Evolutionary conservation across 2,797 vertebrate genomes (phyloP).

Genomic region (Percopsis omiscomaycus): DNA sequence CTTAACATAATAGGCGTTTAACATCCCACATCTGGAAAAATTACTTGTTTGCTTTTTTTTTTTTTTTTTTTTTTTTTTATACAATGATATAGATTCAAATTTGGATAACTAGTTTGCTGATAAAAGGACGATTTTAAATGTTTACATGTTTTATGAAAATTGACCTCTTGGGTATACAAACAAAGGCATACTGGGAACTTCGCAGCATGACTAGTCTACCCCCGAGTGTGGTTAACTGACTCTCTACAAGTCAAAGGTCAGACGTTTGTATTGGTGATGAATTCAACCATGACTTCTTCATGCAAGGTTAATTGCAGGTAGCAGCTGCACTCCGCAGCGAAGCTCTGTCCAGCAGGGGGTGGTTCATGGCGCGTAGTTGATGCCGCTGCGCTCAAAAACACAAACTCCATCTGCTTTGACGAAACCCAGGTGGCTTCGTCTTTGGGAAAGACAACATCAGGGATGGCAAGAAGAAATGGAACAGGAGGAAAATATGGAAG

Average conservation of each 20-base stretch:
- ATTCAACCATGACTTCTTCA: not conserved
- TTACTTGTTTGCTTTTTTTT: no score
- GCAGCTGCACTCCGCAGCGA: not conserved
- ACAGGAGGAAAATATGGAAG: not conserved
- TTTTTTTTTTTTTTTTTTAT: no score
- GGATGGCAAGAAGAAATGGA: no score
- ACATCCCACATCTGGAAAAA: no score
- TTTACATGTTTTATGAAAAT: not conserved
- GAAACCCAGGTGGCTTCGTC: conserved; percentile 1
- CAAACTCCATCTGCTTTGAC: not conserved
- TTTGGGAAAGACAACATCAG: not conserved
- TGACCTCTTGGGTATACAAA: no score
- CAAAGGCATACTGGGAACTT: no score
- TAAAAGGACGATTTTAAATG: not conserved
- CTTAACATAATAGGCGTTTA: no score
- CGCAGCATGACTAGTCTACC: not conserved
- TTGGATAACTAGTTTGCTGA: no score
- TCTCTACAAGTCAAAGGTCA: not conserved
- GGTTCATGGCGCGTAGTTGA: not conserved
- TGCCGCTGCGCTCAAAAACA: not conserved
- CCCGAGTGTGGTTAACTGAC: not conserved
- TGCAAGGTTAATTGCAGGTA: not conserved
- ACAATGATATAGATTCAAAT: no score
- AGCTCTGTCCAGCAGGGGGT: not conserved
- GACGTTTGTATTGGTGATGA: not conserved